Evolutionary conservation across 1,140 invertebrate species (phyloP).

Genomic region (Papilio machaon): DNA sequence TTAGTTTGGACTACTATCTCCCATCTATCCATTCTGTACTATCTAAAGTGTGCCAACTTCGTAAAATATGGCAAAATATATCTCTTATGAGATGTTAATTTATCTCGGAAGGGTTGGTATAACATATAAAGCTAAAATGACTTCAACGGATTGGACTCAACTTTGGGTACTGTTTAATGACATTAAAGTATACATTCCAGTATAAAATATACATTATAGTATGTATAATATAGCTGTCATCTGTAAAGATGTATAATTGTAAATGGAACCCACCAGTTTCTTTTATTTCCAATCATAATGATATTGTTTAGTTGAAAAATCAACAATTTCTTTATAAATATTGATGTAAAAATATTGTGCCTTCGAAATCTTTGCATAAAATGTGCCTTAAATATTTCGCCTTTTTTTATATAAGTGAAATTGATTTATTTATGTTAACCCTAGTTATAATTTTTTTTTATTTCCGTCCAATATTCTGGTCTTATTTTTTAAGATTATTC

Average conservation of each 20-base stretch:
- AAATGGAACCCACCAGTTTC: conserved; percentile 38
- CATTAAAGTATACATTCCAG: conserved; percentile 12
- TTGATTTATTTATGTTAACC: conserved; percentile 44
- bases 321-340: conserved; percentile 13
- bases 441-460: conserved; percentile 45
- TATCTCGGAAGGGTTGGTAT: too few species aligned
- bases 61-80: too few species aligned
- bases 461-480: conserved; percentile 62
- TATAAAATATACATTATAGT: conserved; percentile 29
- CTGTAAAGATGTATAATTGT: background rate
- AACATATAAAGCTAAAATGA: background rate
- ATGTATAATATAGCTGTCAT: background rate
- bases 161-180: background rate
- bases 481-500: conserved; percentile 45
- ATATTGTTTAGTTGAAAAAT: background rate
- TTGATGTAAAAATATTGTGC: conserved; percentile 42
- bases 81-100: too few species aligned
- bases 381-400: conserved; percentile 50
- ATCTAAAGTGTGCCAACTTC: too few species aligned
- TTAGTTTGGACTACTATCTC: too few species aligned
- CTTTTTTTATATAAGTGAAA: conserved; percentile 42
- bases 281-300: conserved; percentile 11
- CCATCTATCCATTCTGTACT: too few species aligned
- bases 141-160: background rate
- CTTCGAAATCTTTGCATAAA: conserved; percentile 41